Evolutionary conservation across 1,140 invertebrate genomes (phyloP), one percentile per base, ranked within the genome.

Genomic region (Cyclargus thomasi): DNA sequence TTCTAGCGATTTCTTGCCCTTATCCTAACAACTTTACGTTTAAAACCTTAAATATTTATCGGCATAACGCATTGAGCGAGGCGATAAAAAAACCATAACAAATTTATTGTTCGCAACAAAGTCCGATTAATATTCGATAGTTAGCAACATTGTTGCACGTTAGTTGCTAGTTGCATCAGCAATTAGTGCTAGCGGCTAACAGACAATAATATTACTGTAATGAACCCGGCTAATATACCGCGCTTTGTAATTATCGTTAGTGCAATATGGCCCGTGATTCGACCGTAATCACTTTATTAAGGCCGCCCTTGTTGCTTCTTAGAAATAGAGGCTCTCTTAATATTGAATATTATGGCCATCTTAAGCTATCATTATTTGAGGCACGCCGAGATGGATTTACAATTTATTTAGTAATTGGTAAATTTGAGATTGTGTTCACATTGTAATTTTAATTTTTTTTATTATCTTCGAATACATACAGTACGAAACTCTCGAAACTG

Each of bases 201-300:
- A 55, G 53, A 18, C 53, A 55, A 55, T 55, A 55, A 55, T 55
- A 17, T 55, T 55, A 55, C 53, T 8, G 53, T 55, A 55, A 55
- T 55, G 53, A 55, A 8, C n/a, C 53, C 17, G 53, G 11, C 29
- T 29, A 29, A 29, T 29, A 6, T 8, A 4, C 29, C 29, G 29
- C 29, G 29, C 53, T 18, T 16, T 6, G 14, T 55, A 18, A 55
- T 55, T 55, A 55, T 18, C 53, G 53, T 17, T 17, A 55, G n/a
- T 55, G 18, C 53, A 8, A 55, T 55, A 7, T 18, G 53, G 53
- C 53, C 53, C n/a, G 53, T 55, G 18, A 55, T 55, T 55, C 53
- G 18, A 18, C 53, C n/a, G 53, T 55, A 55, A 55, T 55, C 14
- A 53, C 53, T 53, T 53, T 53, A 53, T 53, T 53, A 53, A 55